Evolutionary conservation across 2,113 vertebrate species (phyloP).

Genomic region (Ammodytes marinus): DNA sequence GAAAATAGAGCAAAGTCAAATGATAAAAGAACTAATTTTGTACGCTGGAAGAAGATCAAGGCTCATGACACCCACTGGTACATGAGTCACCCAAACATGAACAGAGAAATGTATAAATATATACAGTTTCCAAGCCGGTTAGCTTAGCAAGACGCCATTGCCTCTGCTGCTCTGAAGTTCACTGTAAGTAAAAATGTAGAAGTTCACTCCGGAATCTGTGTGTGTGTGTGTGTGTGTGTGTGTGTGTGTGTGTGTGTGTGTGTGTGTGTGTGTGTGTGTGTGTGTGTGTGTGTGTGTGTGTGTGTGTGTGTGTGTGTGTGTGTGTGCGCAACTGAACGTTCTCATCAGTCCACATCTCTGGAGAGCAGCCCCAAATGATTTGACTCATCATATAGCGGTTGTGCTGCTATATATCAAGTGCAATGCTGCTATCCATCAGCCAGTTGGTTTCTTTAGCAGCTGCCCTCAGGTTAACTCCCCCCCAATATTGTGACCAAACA

Average conservation of each 20-base stretch:
- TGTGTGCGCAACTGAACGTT: conserved; percentile 13
- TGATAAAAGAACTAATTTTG: conserved; percentile 20
- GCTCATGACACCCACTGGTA: conserved; percentile 72
- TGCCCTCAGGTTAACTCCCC: conserved; percentile 12
- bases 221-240: background rate
- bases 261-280: conserved; percentile 28
- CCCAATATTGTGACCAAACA: conserved; percentile 10
- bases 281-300: no score
- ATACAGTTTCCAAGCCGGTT: conserved; percentile 57
- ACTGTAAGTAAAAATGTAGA: conserved; percentile 32
- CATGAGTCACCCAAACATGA: conserved; percentile 73
- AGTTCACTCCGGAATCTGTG: conserved; percentile 25
- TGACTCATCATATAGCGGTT: background rate
- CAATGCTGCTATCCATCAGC: background rate
- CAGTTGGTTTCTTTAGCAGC: background rate
- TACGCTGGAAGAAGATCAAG: conserved; percentile 71
- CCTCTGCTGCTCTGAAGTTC: conserved; percentile 33
- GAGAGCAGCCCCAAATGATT: background rate
- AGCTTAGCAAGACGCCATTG: conserved; percentile 48
- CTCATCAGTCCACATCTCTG: background rate
- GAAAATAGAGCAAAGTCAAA: conserved; percentile 33
- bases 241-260: background rate
- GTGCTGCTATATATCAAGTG: background rate
- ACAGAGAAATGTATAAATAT: conserved; percentile 69
- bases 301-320: background rate